These are phyloP conservation scores for Beris chalybata DNA, from an alignment of 2,888 invertebrate species.

Conservation along the genomic window DNA sequence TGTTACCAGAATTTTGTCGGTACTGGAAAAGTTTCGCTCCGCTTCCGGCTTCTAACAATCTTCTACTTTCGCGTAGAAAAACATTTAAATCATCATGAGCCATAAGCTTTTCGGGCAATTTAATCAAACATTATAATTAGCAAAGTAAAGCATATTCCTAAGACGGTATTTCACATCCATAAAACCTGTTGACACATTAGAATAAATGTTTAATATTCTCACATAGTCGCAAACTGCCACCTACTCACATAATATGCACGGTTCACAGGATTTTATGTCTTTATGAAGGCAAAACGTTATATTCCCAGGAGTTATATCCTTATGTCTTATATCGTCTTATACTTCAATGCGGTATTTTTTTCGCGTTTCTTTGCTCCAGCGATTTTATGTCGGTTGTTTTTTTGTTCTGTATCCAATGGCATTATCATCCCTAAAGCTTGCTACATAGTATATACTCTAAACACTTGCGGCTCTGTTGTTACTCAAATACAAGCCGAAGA, in stretches of 20 bases:
- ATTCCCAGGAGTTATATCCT: conserved; percentile 6
- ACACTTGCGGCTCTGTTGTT: conserved; percentile 7
- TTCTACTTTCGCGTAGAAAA: too few species aligned
- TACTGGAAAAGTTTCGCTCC: too few species aligned
- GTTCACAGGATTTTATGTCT: conserved; percentile 4
- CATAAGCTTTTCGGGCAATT: too few species aligned
- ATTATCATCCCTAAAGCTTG: conserved; percentile 8
- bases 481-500: not conserved
- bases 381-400: too few species aligned
- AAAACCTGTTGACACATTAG: conserved; percentile 8
- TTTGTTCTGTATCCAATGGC: not conserved
- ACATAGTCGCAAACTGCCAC: conserved; percentile 3
- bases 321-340: conserved; percentile 6
- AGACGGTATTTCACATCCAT: not conserved
- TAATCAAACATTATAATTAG: too few species aligned
- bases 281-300: conserved; percentile 2
- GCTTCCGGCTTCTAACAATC: too few species aligned
- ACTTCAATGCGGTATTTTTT: conserved; percentile 2
- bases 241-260: not conserved
- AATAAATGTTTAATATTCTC: conserved; percentile 6
- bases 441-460: conserved; percentile 2
- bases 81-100: too few species aligned
- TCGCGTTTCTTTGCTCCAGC: not conserved
- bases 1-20: too few species aligned
- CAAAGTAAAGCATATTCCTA: too few species aligned